These are phyloP conservation scores for Diabrotica undecimpunctata DNA, from an alignment of 1,140 invertebrate genomes.

Conservation along the genomic window DNA sequence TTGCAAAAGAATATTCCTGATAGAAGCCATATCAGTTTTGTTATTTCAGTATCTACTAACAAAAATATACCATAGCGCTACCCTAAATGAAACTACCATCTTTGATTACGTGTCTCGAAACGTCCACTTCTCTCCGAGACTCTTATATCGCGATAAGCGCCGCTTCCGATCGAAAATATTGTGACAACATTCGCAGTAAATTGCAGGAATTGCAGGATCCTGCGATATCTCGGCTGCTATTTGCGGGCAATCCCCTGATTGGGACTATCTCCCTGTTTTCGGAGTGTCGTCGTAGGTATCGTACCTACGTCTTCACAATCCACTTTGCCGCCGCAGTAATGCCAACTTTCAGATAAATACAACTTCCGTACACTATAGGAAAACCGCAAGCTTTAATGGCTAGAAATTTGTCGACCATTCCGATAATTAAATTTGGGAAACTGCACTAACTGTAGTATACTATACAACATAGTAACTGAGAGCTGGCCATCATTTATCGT, in stretches of 20 bases:
- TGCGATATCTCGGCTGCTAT: constrained; percentile 34
- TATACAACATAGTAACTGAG: too few species aligned
- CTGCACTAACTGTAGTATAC: neutral
- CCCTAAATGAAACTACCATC: too few species aligned
- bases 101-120: neutral
- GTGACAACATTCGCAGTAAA: constrained; percentile 35
- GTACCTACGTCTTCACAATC: constrained; percentile 33
- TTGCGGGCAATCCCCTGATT: constrained; percentile 40
- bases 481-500: too few species aligned
- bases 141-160: constrained; percentile 13
- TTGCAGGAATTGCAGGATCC: constrained; percentile 31
- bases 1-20: too few species aligned
- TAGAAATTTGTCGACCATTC: constrained; percentile 2
- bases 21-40: too few species aligned
- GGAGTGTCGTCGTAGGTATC: constrained; percentile 34
- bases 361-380: constrained; percentile 2
- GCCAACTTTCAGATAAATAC: constrained; percentile 4
- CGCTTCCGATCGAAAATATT: constrained; percentile 29
- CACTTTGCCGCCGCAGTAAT: constrained; percentile 24
- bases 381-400: neutral
- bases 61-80: too few species aligned
- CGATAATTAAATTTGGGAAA: constrained; percentile 3
- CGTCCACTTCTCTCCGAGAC: constrained; percentile 5
- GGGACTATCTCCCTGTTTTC: constrained; percentile 28
- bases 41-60: too few species aligned